Base-by-base conservation (phyloP, 1,140 invertebrate genomes). In the Drosophila parvula region DNA sequence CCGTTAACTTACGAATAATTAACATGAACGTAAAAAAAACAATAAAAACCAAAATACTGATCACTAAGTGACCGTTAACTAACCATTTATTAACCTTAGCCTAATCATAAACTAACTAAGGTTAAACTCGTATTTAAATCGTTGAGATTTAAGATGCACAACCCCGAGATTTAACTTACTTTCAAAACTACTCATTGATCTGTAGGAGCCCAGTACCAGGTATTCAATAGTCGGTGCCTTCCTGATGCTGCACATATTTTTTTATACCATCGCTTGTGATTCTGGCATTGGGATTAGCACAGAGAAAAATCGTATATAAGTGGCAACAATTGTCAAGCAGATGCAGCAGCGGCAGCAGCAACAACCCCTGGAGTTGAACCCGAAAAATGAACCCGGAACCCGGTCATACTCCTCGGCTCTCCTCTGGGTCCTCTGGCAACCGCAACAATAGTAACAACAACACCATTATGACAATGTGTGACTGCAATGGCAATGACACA, bases 401-500 rank as follows among this genome's bases (percentile, higher is more conserved):
- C 45, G 56, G 0, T 44, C 34, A 44, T 8, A n/a, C 32, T 28
- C 32, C 59, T 40, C 47, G 47, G 36, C 32, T 22, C 48, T 38
- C 67, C 50, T 71, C 38, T 11, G 16, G 11, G n/a, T 56, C 57
- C 38, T 61, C 12, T 28, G 61, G 28, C 61, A 44, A 55, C 47
- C 74, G 47, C 47, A 65, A 76, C 36, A 58, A 47, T 53, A 65
- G 51, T 40, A 69, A 63, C 61, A 57, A 38, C 59, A 70, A 34
- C 48, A 63, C 32, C 59, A 62, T 75, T 79, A 79, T 79, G 55
- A 75, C 50, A 55, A 63, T 59, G 58, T 82, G 61, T 59, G 64
- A 77, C 59, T 77, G 82, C 70, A 82, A 79, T 78, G 79, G 62
- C 83, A 86, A 83, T 86, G 83, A 82, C 76, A 89, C 58, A 34